Base-by-base conservation (phyloP, 2,888 invertebrate species). In the Xestoiulus laeticollis region DNA sequence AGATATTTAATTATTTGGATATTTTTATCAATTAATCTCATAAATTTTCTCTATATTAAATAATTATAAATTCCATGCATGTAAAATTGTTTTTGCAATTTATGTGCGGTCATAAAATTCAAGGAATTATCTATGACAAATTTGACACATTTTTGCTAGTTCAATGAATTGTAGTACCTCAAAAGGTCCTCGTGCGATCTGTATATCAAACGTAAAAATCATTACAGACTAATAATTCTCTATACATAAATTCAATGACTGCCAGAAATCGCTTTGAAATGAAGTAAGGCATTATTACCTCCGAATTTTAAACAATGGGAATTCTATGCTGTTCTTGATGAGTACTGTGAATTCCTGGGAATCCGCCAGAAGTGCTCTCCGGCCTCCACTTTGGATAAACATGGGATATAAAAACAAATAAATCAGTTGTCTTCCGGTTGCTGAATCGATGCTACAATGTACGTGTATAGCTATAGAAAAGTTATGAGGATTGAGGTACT, bases 261-360 rank as follows among this genome's bases (percentile, higher is more conserved):
- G 53, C 12, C 0, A 53, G 14, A 14, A 44, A 59, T 12, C 14
- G 19, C 16, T 53, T 53, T 22, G n/a, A 4, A 38, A 83, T 22
- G 22, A 32, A 14, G 85, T 38, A 5, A 26, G 33, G 26, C 12
- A 16, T 43, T 43, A 4, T 43, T 86, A 88, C 88, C 86, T 86
- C 82, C 83, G 16, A 8, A 88, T 82, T 48, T 78, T 86, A 30
- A 88, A 93, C 88, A 91, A 91, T 30, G 92, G 92, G 90, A 93
- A 93, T 89, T 92, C 91, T 82, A 93, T 91, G 89, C 91, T 91
- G 89, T 93, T 93, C 90, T 93, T 93, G 3, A 93, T 92, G 48
- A 93, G 91, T 26, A 93, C 92, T 14, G 93, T 93, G 89, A 93
- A 93, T 88, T 92, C 89, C 88, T 89, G 88, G 8, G 90, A 89